Base-by-base conservation (phyloP, 2,888 invertebrate genomes). In the Apodemia mormo region DNA sequence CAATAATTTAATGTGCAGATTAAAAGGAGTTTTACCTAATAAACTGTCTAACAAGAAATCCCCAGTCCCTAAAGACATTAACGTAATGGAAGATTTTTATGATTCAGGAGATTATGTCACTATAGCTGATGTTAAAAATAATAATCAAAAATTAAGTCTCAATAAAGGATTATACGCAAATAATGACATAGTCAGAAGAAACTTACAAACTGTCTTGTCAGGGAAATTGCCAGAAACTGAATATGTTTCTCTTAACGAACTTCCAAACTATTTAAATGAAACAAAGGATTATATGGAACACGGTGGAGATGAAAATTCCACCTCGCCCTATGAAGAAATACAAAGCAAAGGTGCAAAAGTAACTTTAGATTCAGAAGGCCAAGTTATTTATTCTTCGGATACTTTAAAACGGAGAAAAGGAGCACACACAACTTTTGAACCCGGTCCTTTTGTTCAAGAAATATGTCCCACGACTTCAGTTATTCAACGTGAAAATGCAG, bases 351-450 rank as follows among this genome's bases (percentile, higher is more conserved):
- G 97, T 37, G 96, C 97, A 33, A 95, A 97, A 81, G 97, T 97
- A 58, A 96, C 96, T 52, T 89, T 98, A 65, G 97, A 97, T 87
- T 96, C 97, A 37, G 96, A 96, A 80, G 98, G 98, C 68, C 97
- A 97, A 94, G 97, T 98, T 65, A 96, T 98, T 73, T 98, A 96
- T 88, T 96, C 96, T 74, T 97, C 97, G 30, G 97, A 97, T 79
- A 97, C 97, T 82, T 89, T 97, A 75, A 96, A 95, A 82, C 94
- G 97, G 78, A 94, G 96, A 75, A 97, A 97, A 93, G 96, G 96
- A 72, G 96, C 96, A 22, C 96, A 97, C 81, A 96, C 97, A 54
- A 97, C 97, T 49, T 97, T 97, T 81, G 97, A 97, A 91, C 97
- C 97, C 70, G 97, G 97, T 76, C 97, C 97, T 64, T 96, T 96